Base-by-base conservation (phyloP, 2,888 invertebrate species). In the Diaperis boleti region DNA sequence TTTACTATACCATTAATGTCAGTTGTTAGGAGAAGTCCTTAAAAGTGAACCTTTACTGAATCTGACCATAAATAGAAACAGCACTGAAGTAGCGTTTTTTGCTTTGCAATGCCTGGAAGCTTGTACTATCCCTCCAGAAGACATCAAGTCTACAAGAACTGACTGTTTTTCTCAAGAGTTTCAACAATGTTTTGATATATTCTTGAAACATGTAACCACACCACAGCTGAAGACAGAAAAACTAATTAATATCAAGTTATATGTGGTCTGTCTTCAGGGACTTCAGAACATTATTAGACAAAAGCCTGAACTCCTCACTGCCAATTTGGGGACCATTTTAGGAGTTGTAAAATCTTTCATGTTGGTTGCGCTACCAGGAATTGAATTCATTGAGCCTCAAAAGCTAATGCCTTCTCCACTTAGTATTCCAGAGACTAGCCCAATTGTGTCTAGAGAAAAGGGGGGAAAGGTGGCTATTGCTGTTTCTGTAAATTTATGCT, bases 361-460 rank as follows among this genome's bases (percentile, higher is more conserved):
- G 76, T 77, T 87, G 2, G 87, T 83, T 67, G 82, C 80, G 8
- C 69, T 84, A 8, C 76, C 77, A 75, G 85, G 84, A 0, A 71
- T 86, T 3, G 77, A 83, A 6, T 76, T 76, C 65, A 78, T 80
- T 26, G 83, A 80, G 2, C 86, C 88, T 1, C 84, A 83, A 71
- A 85, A 82, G 55, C 69, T 90, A 18, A 80, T 84, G 77, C 87
- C 89, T 0, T 85, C 89, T 0, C 86, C 87, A 68, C 86, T 89
- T 68, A 84, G 85, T 13, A 77, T 88, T 31, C 85, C 86, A 7
- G 85, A 86, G 65, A 79, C 83, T 0, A 31, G 74, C 11, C 39
- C 71, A 1, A 68, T 69, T 63, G 62, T 71, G 7, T 72, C 79
- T n/a, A 69, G 68, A 15, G 78, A 78, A 52, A 83, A 81, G 64